Base-by-base conservation (phyloP, 2,888 invertebrate species). In the Nomada ferruginata region DNA sequence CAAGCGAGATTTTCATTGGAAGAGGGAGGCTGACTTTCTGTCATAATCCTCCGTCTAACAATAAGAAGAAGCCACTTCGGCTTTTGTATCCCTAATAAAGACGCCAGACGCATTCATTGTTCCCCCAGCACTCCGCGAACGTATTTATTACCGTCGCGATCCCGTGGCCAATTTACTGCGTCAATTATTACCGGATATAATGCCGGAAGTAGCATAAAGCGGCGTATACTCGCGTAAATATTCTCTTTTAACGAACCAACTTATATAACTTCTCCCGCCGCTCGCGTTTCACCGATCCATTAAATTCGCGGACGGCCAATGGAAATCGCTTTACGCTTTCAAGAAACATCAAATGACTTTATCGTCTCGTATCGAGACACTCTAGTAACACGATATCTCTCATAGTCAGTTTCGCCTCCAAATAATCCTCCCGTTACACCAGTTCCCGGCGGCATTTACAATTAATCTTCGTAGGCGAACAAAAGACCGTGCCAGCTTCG, bases 361-460 rank as follows among this genome's bases (percentile, higher is more conserved):
- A 79, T 79, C 55, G 23, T 26, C 10, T 15, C 64, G 50, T 55
- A 64, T 57, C 50, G 2, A n/a, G 7, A 13, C 50, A 20, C 42
- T 76, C 70, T 80, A 36, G 0, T 80, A 65, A 53, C 36, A n/a
- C 60, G 66, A 2, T 42, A 65, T 79, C 52, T 65, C 52, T 50
- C 42, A 65, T 29, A 70, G 50, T 47, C 68, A 78, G 79, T 82
- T 82, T 75, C 71, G 70, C 66, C 55, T 59, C 53, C 47, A 11
- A 52, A 57, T 74, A 59, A 66, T 47, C 64, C 53, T 13, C 47
- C 18, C n/a, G 64, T 29, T 44, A 11, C 47, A 36, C 64, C 42
- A 60, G 79, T 59, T 53, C 64, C 29, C 26, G 2, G 11, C 44
- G 36, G 18, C 65, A 50, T 26, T 75, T 82, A 65, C 72, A 63